Conservation (phyloP, 2,113 vertebrate genomes). For the Neomonachus schauinslandi region DNA sequence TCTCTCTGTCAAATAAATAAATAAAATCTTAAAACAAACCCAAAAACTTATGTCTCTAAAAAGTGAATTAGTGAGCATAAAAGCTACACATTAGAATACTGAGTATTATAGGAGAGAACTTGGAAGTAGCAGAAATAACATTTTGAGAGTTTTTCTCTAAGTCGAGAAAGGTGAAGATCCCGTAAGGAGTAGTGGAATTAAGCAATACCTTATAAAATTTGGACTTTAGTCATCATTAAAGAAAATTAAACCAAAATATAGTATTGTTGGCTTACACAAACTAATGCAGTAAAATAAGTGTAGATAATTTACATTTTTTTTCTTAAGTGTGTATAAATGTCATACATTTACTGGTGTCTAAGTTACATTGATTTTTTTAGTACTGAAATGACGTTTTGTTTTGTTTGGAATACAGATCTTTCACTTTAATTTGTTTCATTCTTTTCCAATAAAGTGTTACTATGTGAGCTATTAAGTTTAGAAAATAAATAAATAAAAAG, state of each 20-base stretch:
- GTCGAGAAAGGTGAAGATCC: not conserved
- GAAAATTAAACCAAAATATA: conserved; percentile 46
- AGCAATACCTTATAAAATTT: conserved; percentile 45
- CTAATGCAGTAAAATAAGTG: not conserved
- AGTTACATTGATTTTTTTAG: conserved; percentile 11
- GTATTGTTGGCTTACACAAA: conserved; percentile 12
- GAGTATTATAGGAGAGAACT: conserved; percentile 32
- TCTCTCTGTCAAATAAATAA: too few relatives aligned
- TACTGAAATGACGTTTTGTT: conserved; percentile 56
- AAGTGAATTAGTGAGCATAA: conserved; percentile 19
- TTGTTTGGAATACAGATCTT: conserved; percentile 42
- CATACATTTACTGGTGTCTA: conserved; percentile 32
- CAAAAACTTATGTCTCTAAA: not conserved
- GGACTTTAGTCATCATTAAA: conserved; percentile 22
- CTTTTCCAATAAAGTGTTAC: not conserved
- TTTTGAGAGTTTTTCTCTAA: conserved; percentile 46
- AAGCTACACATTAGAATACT: conserved; percentile 9
- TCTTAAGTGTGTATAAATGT: conserved; percentile 26
- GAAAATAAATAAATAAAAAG: conserved; percentile 33
- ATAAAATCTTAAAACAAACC: too few relatives aligned
- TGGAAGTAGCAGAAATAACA: conserved; percentile 25
- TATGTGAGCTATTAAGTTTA: not conserved
- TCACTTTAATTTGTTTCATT: conserved; percentile 29
- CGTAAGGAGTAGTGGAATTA: conserved; percentile 8
- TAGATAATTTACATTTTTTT: conserved; percentile 8